These are phyloP conservation scores for Palythoa heliodiscus DNA, from an alignment of 92 coral and sea anemone species.

Conservation along the genomic window DNA sequence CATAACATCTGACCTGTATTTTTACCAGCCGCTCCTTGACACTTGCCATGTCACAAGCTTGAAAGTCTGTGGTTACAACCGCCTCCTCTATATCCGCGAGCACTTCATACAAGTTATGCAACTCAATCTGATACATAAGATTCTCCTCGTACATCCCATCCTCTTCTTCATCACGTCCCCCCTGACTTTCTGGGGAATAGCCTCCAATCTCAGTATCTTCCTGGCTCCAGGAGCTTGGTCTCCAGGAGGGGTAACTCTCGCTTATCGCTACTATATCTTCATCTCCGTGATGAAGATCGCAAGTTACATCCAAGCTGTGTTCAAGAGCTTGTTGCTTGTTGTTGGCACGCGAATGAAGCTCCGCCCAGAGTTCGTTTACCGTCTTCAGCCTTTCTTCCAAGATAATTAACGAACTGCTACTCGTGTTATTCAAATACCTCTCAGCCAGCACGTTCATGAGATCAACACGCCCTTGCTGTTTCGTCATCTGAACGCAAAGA, in stretches of 20 bases:
- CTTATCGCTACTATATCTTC: slow-evolving; percentile 71
- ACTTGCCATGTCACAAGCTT: slow-evolving; percentile 69
- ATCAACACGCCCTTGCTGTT: slow-evolving; percentile 88
- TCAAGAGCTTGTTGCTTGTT: slow-evolving; percentile 82
- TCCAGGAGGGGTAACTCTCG: slow-evolving; percentile 84
- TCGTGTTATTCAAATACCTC: slow-evolving; percentile 67
- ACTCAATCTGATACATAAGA: slow-evolving; percentile 77
- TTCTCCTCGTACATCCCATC: slow-evolving; percentile 77
- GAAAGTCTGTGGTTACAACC: slow-evolving; percentile 68
- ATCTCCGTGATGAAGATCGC: slow-evolving; percentile 26
- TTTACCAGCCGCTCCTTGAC: slow-evolving; percentile 71
- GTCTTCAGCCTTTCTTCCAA: slow-evolving; percentile 89
- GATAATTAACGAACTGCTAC: slow-evolving; percentile 84
- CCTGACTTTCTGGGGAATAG: slow-evolving; percentile 31
- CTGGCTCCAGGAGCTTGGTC: slow-evolving; percentile 53
- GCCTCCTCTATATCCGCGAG: slow-evolving; percentile 85
- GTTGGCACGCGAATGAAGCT: slow-evolving; percentile 83
- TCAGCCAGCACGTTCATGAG: slow-evolving; percentile 83
- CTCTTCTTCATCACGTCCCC: slow-evolving; percentile 50
- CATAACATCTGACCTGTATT: slow-evolving; percentile 69
- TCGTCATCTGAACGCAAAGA: slow-evolving; percentile 90
- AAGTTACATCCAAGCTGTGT: slow-evolving; percentile 62
- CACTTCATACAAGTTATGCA: slow-evolving; percentile 92
- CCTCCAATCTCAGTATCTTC: slow-evolving; percentile 15
- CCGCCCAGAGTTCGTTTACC: slow-evolving; percentile 87